Percentiles rank a stretch among this genome's conserved stretches.
These are phyloP conservation scores for Vanessa atalanta DNA, from an alignment of 1,140 invertebrate species.

Conservation along the genomic window DNA sequence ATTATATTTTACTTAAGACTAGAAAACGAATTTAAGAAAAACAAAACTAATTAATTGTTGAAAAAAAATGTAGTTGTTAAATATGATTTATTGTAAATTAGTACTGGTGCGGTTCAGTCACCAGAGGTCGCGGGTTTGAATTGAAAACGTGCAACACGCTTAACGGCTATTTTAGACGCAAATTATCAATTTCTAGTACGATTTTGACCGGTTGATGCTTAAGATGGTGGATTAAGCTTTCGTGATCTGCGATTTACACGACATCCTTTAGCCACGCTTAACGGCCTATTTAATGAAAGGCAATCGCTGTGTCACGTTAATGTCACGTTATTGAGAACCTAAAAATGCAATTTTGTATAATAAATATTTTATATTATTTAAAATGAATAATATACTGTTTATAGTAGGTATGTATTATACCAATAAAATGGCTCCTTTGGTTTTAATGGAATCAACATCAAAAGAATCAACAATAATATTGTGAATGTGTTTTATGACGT, in stretches of 20 bases:
- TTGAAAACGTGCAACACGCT: conserved; percentile 67
- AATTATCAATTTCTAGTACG: conserved; percentile 48
- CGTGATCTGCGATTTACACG: conserved; percentile 36
- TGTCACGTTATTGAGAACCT: background rate
- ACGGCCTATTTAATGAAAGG: conserved; percentile 10
- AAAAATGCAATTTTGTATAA: background rate
- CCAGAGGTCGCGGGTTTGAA: conserved; percentile 40
- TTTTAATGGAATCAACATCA: no score
- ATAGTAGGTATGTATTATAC: no score
- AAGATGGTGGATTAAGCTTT: conserved; percentile 30
- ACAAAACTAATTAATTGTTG: background rate
- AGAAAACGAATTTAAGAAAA: background rate
- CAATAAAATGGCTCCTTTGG: no score
- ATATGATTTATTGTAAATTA: background rate
- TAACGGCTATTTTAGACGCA: conserved; percentile 58
- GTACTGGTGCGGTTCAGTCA: background rate
- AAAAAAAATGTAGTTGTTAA: no score
- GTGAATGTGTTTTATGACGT: no score
- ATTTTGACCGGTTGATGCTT: conserved; percentile 42
- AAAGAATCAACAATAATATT: no score
- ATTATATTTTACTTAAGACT: background rate
- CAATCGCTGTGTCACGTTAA: conserved; percentile 1
- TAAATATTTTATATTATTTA: no score
- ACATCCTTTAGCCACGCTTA: conserved; percentile 20
- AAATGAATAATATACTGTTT: no score